Evolutionary conservation across 92 coral and sea anemone genomes (phyloP), one percentile per base, ranked within the genome.

Genomic region (Ricordea florida): DNA sequence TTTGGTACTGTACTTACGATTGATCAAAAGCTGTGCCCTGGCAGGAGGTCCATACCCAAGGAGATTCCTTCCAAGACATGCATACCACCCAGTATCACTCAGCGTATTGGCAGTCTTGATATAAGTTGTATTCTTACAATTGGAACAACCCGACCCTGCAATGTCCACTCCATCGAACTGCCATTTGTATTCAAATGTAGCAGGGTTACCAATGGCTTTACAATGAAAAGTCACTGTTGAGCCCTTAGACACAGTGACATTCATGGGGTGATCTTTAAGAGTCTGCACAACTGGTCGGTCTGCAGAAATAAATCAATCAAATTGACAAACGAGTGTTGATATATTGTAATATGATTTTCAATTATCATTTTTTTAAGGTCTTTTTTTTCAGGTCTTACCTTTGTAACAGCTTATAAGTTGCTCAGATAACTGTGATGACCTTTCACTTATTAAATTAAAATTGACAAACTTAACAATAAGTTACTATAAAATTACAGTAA

Each of bases 201-300:
- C 23, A 21, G 97, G 97, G 25, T 87, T 82, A 34, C 97, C 97
- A 14, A 69, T 87, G 37, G 89, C 81, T 55, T 38, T 74, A 47
- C 97, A 91, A 7, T 25, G 28, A 51, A 91, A 91, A 1, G 62
- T 62, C 5, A 68, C 97, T 4, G 36, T 61, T 25, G n/a, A 32
- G 6, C 85, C 87, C 40, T 22, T 81, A 4, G 43, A 22, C 20
- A 91, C 47, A 1, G 97, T 91, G 18, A 47, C 35, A 57, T 87
- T 91, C 47, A 78, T 68, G 13, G 97, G 97, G 48, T 78, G 87
- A 64, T 87, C 84, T 2, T 52, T 57, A 2, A 55, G 26, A 63
- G 5, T 31, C 57, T 78, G 85, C 17, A 83, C 93, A 61, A 91
- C 97, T 29, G 97, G 97, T 15, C 96, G 87, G 75, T 87, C 97